Evolutionary conservation across 1,140 invertebrate genomes (phyloP).

Genomic region (Pemphigus obesinymphae): DNA sequence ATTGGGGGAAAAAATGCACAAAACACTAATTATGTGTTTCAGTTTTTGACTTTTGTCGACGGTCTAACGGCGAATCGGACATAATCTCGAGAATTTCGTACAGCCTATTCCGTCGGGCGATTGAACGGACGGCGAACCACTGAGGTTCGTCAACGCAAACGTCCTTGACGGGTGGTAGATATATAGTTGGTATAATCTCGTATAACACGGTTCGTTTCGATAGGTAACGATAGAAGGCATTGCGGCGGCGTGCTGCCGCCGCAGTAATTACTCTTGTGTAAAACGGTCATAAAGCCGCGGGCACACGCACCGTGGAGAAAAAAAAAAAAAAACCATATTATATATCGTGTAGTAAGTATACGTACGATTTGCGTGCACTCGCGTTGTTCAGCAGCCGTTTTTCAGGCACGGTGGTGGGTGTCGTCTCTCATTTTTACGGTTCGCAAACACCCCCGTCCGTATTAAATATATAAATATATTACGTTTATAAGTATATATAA

Average conservation of each 20-base stretch:
- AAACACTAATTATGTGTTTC: no score
- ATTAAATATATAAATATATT: no score
- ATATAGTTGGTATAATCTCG: background rate
- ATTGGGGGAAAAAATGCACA: no score
- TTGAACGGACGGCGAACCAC: background rate
- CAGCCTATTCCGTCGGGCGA: no score
- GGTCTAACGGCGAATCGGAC: no score
- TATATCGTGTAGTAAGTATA: no score
- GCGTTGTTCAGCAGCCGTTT: background rate
- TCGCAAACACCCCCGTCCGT: constrained; percentile 5
- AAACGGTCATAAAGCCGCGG: background rate
- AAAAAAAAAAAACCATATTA: background rate
- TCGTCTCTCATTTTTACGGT: background rate
- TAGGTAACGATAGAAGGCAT: constrained; percentile 1
- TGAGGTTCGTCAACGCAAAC: background rate
- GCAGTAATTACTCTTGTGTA: background rate
- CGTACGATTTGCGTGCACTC: background rate
- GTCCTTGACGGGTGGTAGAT: background rate
- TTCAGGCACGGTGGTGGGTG: background rate
- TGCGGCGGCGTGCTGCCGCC: background rate
- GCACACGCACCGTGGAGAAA: background rate
- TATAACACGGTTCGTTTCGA: background rate
- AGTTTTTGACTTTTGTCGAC: no score
- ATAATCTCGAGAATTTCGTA: no score
- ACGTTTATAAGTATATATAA: no score